Evolutionary conservation across 2,888 invertebrate species (phyloP), one percentile per base, ranked within the genome.

Genomic region (Scotopteryx bipunctaria): DNA sequence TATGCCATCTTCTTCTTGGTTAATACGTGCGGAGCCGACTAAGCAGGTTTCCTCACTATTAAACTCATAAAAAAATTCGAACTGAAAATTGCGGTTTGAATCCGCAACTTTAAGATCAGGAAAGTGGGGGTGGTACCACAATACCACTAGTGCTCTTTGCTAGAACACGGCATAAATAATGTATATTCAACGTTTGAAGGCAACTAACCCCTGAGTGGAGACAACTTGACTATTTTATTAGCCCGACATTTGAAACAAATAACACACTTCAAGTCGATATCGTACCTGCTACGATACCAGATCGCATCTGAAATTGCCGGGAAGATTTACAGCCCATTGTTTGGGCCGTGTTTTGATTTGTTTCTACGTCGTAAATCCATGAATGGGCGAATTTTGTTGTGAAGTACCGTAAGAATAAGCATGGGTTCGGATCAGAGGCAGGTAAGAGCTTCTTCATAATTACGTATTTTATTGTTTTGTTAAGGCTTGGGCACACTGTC

Each of bases 271-370:
- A 54, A 59, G 56, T 48, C 41, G 48, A 59, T 56, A 54, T 43
- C 54, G 72, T 78, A 80, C 76, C 78, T 75, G 76, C 56, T 64
- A 63, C 73, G 71, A 77, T 79, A 71, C 72, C 63, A 80, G 83
- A 84, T 83, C 77, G 76, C 76, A 83, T 83, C 83, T 82, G 76
- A 81, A 83, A 83, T 83, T 83, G 83, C 78, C 66, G 58, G 64
- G 57, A 69, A 81, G 83, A 84, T 84, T 83, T 85, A 84, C 81
- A 64, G 74, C 64, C 73, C 72, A 75, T 78, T 81, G 83, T 81
- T 81, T 78, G 74, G 70, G 70, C 71, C 68, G 73, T 47, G 43
- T 80, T 82, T 81, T 83, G 81, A 83, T 83, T 81, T 83, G 80
- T 83, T 80, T 81, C 72, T 67, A 63, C 67, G 69, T 71, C 76